Evolutionary conservation across 2,888 invertebrate genomes (phyloP).

Genomic region (Taenaris catops): DNA sequence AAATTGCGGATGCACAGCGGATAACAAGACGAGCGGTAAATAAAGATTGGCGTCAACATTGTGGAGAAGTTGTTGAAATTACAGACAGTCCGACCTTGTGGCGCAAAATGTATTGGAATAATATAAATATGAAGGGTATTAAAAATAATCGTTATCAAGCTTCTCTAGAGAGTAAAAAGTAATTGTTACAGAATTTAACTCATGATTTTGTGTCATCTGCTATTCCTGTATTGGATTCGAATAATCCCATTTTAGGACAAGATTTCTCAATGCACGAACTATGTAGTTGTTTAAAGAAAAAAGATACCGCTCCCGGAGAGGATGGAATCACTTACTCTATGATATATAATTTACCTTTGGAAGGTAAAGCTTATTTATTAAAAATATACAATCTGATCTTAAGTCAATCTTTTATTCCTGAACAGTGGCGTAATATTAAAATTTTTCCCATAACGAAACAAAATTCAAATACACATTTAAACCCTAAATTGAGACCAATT

Average conservation of each 20-base stretch:
- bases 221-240: too few species aligned
- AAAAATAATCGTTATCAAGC: too few species aligned
- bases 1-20: not conserved
- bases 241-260: not conserved
- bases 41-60: not conserved
- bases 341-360: slow-evolving; percentile 13
- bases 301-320: slow-evolving; percentile 16
- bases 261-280: not conserved
- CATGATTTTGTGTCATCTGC: too few species aligned
- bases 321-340: slow-evolving; percentile 22
- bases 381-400: slow-evolving; percentile 12
- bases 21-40: not conserved
- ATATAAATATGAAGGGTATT: not conserved
- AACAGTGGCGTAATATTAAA: slow-evolving; percentile 15
- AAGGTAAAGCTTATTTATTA: slow-evolving; percentile 10
- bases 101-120: not conserved
- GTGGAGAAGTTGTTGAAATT: not conserved
- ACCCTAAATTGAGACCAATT: not conserved
- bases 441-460: slow-evolving; percentile 13
- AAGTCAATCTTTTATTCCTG: slow-evolving; percentile 2
- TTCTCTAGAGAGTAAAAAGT: too few species aligned
- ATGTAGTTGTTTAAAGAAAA: not conserved
- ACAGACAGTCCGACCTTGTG: not conserved
- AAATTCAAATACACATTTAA: not conserved
- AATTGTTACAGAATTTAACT: too few species aligned